Base-by-base conservation (phyloP, 2,888 invertebrate genomes). In the Falcaria lacertinaria region DNA sequence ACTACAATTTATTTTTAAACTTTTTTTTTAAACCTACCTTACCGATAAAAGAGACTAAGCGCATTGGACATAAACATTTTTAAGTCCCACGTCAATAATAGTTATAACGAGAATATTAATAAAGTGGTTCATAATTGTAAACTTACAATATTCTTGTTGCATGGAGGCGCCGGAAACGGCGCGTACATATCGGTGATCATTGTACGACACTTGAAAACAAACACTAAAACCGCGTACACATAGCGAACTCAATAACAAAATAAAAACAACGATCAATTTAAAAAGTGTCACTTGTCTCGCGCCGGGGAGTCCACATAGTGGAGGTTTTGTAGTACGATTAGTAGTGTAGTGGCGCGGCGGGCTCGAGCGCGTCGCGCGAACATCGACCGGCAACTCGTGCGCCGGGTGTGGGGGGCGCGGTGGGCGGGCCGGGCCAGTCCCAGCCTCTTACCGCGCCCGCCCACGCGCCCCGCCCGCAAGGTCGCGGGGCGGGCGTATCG, bases 181-280 rank as follows among this genome's bases (percentile, higher is more conserved):
- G 85, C 79, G 62, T 89, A 89, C 87, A 89, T 89, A 51, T 89
- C 89, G 50, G 89, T 88, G 52, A 89, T 89, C 89, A 89, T 85
- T 51, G 69, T 80, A 57, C 60, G 49, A 52, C 69, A 68, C 65
- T 54, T 63, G 25, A 6, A 52, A 67, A 76, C 73, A 59, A 69
- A 60, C 76, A 79, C 82, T 74, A 64, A 64, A 65, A 65, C 54
- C 56, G 38, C 42, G 41, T 65, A 50, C 66, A 60, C 62, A 60
- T 53, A 48, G 46, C 51, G 52, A 57, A 60, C 64, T 60, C 54
- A 48, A 60, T 52, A 45, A 47, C 41, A 35, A 25, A n/a, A 15
- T 39, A 43, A 39, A 52, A 55, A 53, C 52, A 48, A 50, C 48
- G 52, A 19, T 22, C 14, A 33, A 22, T 19, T 22, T 8, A 15